phyloP scores from a whole-genome alignment of 2,888 invertebrate species.

The Corythucha ciliata region DNA sequence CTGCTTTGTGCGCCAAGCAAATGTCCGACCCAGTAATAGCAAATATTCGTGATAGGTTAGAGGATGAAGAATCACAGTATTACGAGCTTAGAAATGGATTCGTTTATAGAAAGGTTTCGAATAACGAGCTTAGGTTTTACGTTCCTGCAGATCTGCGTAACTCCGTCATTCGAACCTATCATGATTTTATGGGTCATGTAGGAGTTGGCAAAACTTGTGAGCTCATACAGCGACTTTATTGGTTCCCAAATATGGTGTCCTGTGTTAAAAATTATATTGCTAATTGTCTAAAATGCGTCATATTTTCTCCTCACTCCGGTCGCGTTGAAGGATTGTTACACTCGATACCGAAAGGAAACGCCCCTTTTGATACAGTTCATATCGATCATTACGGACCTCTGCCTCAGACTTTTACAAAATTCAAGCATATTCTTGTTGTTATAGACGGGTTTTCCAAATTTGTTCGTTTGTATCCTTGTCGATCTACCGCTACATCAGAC shows the following conservation, averaged over 20 bases:
- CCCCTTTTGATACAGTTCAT: constrained; percentile 42
- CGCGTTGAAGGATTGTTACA: constrained; percentile 39
- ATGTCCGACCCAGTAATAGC: constrained; percentile 1
- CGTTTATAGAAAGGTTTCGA: neutral
- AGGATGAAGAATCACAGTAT: neutral
- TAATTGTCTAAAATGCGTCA: constrained; percentile 41
- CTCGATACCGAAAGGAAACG: constrained; percentile 40
- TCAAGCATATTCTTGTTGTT: constrained; percentile 35
- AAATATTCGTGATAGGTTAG: neutral
- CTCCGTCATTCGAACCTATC: constrained; percentile 22
- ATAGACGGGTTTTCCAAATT: constrained; percentile 37
- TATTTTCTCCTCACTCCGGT: constrained; percentile 37
- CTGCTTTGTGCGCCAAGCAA: neutral
- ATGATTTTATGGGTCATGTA: constrained; percentile 41
- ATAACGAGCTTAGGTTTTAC: constrained; percentile 15
- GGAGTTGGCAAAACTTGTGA: constrained; percentile 39
- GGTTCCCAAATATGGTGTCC: constrained; percentile 40
- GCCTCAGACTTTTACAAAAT: constrained; percentile 23
- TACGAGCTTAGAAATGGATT: constrained; percentile 9
- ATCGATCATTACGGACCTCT: constrained; percentile 40
- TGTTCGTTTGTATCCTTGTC: constrained; percentile 33
- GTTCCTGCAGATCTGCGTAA: constrained; percentile 8
- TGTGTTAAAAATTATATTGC: constrained; percentile 41
- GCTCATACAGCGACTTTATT: constrained; percentile 39
- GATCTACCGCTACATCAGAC: constrained; percentile 35